A percentile compares a stretch with the other conserved stretches of the same genome.
phyloP scores from a whole-genome alignment of 2,888 invertebrate genomes.

The Iphiclides podalirius region DNA sequence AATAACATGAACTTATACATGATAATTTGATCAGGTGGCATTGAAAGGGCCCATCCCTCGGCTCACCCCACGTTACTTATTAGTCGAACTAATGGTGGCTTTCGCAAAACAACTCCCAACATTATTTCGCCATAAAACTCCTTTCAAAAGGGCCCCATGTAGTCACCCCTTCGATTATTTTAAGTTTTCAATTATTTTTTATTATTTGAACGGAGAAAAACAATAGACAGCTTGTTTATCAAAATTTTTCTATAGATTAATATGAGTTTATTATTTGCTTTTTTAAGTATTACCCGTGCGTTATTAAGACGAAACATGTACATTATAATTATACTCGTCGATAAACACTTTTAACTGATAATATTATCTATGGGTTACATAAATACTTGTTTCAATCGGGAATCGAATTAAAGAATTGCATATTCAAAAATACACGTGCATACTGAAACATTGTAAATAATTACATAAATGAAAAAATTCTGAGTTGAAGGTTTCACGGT shows the following conservation, averaged over 20 bases:
- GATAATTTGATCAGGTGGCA: constrained; percentile 25
- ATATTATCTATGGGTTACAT: background rate
- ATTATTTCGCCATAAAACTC: constrained; percentile 59
- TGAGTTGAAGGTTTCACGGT: too few relatives aligned
- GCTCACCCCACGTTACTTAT: constrained; percentile 52
- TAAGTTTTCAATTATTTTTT: constrained; percentile 50
- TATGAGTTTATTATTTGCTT: too few relatives aligned
- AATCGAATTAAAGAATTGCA: too few relatives aligned
- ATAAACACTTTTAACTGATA: too few relatives aligned
- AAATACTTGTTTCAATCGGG: too few relatives aligned
- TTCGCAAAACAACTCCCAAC: constrained; percentile 57
- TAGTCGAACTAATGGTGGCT: constrained; percentile 64
- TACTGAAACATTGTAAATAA: too few relatives aligned
- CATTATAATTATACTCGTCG: too few relatives aligned
- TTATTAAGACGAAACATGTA: too few relatives aligned
- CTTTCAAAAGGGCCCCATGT: constrained; percentile 56
- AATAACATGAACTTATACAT: constrained; percentile 19
- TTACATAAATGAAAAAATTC: too few relatives aligned
- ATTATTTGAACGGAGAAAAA: constrained; percentile 36
- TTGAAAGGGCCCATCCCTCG: constrained; percentile 20
- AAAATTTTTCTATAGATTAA: background rate
- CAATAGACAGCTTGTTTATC: background rate
- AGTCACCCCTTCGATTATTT: constrained; percentile 62
- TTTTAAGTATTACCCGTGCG: too few relatives aligned
- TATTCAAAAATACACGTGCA: too few relatives aligned